Conservation (phyloP, 2,888 invertebrate species). For the Cephalotes varians region DNA sequence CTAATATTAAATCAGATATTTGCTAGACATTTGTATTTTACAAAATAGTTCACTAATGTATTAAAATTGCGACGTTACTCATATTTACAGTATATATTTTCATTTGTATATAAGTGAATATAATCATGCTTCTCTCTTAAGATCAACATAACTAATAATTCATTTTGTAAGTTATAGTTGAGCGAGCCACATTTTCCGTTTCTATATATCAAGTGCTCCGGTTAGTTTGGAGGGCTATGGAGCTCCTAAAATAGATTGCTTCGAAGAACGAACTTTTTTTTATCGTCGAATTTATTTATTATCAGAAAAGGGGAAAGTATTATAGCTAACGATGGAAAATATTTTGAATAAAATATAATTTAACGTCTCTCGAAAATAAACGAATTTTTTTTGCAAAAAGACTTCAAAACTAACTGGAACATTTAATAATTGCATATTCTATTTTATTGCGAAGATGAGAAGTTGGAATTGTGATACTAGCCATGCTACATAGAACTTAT, state of each 20-base stretch:
- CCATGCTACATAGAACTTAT: conserved; percentile 79
- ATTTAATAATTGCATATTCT: conserved; percentile 6
- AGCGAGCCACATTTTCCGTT: conserved; percentile 31
- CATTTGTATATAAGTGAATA: conserved; percentile 20
- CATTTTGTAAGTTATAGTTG: conserved; percentile 13
- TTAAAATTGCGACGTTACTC: background rate
- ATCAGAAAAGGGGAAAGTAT: no score
- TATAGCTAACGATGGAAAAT: no score
- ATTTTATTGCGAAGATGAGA: conserved; percentile 57
- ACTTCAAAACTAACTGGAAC: no score
- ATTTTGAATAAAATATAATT: no score
- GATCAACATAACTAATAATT: conserved; percentile 14
- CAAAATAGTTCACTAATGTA: background rate
- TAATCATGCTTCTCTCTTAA: conserved; percentile 15
- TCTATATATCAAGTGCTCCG: no score
- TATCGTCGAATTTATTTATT: no score
- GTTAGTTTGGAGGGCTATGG: no score
- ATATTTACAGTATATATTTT: background rate
- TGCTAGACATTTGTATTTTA: background rate
- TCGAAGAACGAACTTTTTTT: no score
- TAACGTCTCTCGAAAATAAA: no score
- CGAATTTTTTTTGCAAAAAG: no score
- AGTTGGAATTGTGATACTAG: conserved; percentile 84
- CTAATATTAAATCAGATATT: background rate
- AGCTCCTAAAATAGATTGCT: no score